A percentile compares a stretch with the other conserved stretches of the same genome.
Evolutionary conservation across 1,140 invertebrate species (phyloP).

Genomic region (Drosophila mojavensis): DNA sequence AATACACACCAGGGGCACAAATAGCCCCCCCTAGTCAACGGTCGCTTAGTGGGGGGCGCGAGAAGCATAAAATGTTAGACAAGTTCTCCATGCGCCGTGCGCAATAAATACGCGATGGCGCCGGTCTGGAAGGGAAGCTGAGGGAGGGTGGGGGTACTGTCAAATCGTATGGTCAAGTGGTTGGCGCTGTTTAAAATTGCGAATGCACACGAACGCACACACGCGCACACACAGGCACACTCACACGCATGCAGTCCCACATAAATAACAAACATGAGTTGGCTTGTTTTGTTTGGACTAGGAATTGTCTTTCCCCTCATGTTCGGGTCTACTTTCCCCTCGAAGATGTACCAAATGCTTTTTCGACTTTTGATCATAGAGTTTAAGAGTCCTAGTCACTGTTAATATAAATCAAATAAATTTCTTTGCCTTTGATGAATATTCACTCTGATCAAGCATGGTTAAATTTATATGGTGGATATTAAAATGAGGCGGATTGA

Average conservation of each 20-base stretch:
- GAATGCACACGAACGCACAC: slow-evolving; percentile 4
- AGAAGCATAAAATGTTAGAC: slow-evolving; percentile 70
- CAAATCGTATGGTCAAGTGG: slow-evolving; percentile 70
- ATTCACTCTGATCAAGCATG: too few species aligned
- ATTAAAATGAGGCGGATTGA: too few species aligned
- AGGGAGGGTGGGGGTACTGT: slow-evolving; percentile 37
- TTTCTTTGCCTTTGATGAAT: too few species aligned
- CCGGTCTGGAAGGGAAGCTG: background rate
- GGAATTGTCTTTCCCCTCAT: background rate
- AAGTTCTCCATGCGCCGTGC: slow-evolving; percentile 64
- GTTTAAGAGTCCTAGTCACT: background rate
- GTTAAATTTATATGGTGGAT: too few species aligned
- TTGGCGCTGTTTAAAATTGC: slow-evolving; percentile 65
- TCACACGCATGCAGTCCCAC: slow-evolving; percentile 36
- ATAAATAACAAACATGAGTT: slow-evolving; percentile 72
- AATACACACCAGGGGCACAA: slow-evolving; percentile 37
- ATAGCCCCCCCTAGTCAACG: slow-evolving; percentile 16
- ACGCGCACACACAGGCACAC: background rate
- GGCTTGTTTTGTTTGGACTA: slow-evolving; percentile 21
- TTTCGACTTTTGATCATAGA: slow-evolving; percentile 34
- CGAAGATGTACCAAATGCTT: slow-evolving; percentile 35
- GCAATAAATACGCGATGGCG: slow-evolving; percentile 71
- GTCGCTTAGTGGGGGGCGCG: background rate
- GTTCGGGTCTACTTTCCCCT: background rate
- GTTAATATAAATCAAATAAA: too few species aligned